A percentile compares a stretch with the other conserved stretches of the same genome.
phyloP scores from a whole-genome alignment of 1,140 invertebrate species.

The Asobara japonica region DNA sequence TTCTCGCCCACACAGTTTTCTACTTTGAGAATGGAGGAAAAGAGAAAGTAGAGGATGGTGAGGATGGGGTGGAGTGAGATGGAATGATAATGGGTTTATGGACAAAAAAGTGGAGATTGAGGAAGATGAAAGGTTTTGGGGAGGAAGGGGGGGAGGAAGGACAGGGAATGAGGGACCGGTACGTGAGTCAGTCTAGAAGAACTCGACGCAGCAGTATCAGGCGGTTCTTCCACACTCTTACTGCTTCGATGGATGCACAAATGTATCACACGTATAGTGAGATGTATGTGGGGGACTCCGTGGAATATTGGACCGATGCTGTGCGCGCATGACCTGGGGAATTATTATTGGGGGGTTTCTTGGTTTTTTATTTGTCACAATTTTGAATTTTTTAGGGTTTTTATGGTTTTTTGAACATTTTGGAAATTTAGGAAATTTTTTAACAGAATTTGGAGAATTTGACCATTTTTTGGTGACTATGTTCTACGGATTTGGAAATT shows the following conservation, averaged over 20 bases:
- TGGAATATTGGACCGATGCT: not conserved
- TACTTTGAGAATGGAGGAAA: slow-evolving; percentile 5
- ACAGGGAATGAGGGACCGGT: slow-evolving; percentile 44
- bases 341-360: not conserved
- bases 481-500: too few species aligned
- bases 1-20: slow-evolving; percentile 38
- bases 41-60: slow-evolving; percentile 17
- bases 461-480: too few species aligned
- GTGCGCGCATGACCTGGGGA: not conserved
- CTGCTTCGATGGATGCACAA: slow-evolving; percentile 8
- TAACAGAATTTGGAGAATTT: too few species aligned
- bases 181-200: slow-evolving; percentile 52
- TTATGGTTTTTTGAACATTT: too few species aligned
- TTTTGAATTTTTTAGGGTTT: too few species aligned
- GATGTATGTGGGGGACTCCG: not conserved
- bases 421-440: too few species aligned
- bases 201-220: slow-evolving; percentile 43
- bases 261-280: not conserved
- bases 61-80: not conserved
- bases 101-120: slow-evolving; percentile 21
- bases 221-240: slow-evolving; percentile 17
- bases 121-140: not conserved
- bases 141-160: not conserved
- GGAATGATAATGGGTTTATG: slow-evolving; percentile 23
- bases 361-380: too few species aligned